phyloP scores from a whole-genome alignment of 2,113 vertebrate genomes.

The Synodontis membranacea region DNA sequence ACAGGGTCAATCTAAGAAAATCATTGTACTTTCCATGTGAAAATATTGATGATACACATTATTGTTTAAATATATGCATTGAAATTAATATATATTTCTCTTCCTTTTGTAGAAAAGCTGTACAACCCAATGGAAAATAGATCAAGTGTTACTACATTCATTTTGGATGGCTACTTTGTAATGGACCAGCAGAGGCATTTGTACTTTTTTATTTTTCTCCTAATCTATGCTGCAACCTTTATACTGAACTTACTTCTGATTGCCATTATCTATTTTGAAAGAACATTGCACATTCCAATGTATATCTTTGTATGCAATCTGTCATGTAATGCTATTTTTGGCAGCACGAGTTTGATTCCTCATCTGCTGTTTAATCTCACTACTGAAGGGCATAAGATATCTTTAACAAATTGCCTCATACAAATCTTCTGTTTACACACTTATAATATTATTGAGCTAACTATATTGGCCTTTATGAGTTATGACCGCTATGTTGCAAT shows the following conservation, averaged over 20 bases:
- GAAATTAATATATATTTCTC: not conserved
- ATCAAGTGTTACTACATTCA: conserved; percentile 51
- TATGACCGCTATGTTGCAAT: conserved; percentile 67
- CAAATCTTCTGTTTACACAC: conserved; percentile 63
- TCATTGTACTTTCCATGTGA: not conserved
- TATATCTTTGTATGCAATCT: conserved; percentile 61
- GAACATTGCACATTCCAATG: conserved; percentile 63
- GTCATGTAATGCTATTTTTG: conserved; percentile 62
- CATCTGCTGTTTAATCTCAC: conserved; percentile 51
- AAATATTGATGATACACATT: not conserved
- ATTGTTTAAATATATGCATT: not conserved
- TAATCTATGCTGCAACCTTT: conserved; percentile 55
- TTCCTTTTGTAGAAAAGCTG: not conserved
- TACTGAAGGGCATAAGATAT: conserved; percentile 48
- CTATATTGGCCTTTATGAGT: conserved; percentile 63
- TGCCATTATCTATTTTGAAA: conserved; percentile 53
- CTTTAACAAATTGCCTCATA: conserved; percentile 50
- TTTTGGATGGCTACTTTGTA: conserved; percentile 56
- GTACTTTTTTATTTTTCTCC: conserved; percentile 56
- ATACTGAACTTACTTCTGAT: conserved; percentile 57
- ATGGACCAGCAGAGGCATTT: conserved; percentile 57
- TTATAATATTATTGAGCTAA: conserved; percentile 59
- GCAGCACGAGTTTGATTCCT: conserved; percentile 59
- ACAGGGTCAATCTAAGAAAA: not conserved
- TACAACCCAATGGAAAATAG: conserved; percentile 58